Evolutionary conservation across 2,113 vertebrate species (phyloP).

Genomic region (Trachemys scripta): DNA sequence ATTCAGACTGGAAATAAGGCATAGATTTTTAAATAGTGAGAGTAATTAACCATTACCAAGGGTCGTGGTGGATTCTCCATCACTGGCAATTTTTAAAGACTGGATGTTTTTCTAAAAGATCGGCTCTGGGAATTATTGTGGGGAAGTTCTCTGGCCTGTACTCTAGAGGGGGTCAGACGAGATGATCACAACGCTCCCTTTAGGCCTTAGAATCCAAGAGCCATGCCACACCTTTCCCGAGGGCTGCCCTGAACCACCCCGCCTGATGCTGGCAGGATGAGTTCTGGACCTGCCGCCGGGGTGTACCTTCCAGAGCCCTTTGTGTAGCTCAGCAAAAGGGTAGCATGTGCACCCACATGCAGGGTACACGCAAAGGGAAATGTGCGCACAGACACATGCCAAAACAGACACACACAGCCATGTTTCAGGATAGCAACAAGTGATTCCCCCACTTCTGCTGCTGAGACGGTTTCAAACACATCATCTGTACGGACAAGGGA

Average conservation of each 20-base stretch:
- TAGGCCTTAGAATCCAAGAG: neutral
- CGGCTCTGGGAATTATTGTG: neutral
- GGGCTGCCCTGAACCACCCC: no score
- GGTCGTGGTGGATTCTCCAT: neutral
- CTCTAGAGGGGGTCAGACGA: neutral
- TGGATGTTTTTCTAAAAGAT: neutral
- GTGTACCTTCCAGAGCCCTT: neutral
- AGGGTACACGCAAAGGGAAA: neutral
- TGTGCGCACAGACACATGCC: neutral
- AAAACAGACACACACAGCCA: accelerated
- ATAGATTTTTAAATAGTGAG: neutral
- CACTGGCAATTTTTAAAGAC: neutral
- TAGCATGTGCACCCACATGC: neutral
- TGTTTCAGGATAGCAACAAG: neutral
- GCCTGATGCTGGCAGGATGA: accelerated
- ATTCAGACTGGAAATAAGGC: neutral
- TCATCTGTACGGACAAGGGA: neutral
- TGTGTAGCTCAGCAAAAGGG: neutral
- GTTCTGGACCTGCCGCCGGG: neutral
- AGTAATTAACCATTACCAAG: neutral
- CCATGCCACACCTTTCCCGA: neutral
- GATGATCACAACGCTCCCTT: neutral
- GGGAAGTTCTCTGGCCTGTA: neutral
- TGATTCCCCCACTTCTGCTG: neutral
- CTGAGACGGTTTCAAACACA: neutral